Conservation (phyloP, 2,888 invertebrate genomes). For the Sycophila texana region DNA sequence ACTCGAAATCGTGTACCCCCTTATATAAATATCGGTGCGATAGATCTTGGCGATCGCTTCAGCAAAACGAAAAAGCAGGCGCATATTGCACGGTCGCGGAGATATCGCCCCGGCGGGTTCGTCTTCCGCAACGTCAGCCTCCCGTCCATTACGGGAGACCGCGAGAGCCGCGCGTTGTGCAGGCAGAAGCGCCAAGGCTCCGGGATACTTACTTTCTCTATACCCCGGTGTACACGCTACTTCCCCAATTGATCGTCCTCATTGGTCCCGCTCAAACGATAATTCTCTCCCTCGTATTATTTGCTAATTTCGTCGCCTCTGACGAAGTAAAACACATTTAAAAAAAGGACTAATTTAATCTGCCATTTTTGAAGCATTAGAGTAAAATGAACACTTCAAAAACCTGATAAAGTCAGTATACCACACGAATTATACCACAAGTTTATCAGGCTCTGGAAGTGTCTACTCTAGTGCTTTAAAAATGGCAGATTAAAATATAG, state of each 20-base stretch:
- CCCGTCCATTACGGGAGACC: conserved; percentile 40
- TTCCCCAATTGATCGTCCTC: conserved; percentile 34
- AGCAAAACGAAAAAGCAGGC: conserved; percentile 13
- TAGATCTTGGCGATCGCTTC: conserved; percentile 21
- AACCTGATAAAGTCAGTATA: no score
- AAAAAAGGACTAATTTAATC: no score
- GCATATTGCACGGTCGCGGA: not conserved
- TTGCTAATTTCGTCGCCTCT: no score
- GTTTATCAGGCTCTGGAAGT: no score
- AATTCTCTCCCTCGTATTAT: not conserved
- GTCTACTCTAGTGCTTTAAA: no score
- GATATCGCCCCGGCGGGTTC: not conserved
- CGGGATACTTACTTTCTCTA: conserved; percentile 28
- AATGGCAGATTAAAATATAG: no score
- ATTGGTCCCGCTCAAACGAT: conserved; percentile 23
- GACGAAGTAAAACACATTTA: no score
- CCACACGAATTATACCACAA: no score
- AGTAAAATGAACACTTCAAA: no score
- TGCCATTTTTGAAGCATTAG: no score
- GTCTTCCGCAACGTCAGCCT: conserved; percentile 16
- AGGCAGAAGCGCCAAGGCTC: not conserved
- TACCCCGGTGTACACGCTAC: not conserved
- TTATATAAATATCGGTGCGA: conserved; percentile 35
- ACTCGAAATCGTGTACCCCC: conserved; percentile 34
- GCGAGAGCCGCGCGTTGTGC: not conserved